Percentiles rank a stretch among this genome's conserved stretches.
Conservation (phyloP, 2,113 vertebrate genomes). For the Marmota flaviventris region DNA sequence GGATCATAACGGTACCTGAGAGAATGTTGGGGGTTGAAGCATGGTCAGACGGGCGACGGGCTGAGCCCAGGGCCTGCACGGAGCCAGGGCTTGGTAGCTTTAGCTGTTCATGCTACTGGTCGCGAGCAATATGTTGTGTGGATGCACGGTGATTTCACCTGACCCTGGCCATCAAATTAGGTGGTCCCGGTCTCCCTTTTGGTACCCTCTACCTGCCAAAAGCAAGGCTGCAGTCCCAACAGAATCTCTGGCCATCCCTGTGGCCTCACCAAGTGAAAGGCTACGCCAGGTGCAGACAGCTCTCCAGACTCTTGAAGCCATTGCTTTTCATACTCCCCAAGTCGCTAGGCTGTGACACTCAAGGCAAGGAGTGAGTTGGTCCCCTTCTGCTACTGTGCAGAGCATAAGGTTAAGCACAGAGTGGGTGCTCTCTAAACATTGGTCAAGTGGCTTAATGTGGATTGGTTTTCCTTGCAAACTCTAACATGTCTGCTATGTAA, state of each 20-base stretch:
- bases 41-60: fast-evolving
- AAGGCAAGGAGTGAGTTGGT: no score
- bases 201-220: background rate
- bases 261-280: background rate
- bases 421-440: fast-evolving
- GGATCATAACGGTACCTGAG: background rate
- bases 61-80: fast-evolving
- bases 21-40: background rate
- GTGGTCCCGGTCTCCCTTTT: background rate
- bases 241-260: background rate
- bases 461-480: background rate
- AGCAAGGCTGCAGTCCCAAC: background rate
- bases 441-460: no score
- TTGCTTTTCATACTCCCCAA: background rate
- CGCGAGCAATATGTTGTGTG: fast-evolving
- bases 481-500: background rate
- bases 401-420: fast-evolving
- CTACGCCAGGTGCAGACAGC: no score
- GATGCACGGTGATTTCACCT: fast-evolving
- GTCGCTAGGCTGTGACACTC: background rate
- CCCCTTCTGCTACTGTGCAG: fast-evolving
- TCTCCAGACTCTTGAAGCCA: background rate
- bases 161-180: fast-evolving
- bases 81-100: no score
- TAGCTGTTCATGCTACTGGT: fast-evolving